Conservation (phyloP, 2,797 vertebrate species). For the Dendrocincla tyrannina region DNA sequence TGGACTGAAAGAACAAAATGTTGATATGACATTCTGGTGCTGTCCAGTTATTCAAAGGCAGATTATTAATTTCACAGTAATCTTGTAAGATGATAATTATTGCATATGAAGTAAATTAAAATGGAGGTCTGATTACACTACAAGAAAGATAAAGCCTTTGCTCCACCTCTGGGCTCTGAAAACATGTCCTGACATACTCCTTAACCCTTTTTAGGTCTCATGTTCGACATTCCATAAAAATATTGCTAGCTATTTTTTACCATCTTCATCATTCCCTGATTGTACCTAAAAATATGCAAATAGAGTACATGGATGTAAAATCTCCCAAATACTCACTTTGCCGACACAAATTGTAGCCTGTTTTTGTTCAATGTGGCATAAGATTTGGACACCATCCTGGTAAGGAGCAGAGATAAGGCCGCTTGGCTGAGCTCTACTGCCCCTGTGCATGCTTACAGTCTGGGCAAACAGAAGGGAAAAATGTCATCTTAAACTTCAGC, state of each 20-base stretch:
- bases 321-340: background rate
- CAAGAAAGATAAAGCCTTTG: background rate
- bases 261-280: background rate
- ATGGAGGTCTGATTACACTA: background rate
- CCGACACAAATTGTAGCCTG: background rate
- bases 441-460: background rate
- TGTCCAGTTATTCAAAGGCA: background rate
- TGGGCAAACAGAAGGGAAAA: background rate
- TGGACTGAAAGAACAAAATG: background rate
- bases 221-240: background rate
- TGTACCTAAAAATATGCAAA: background rate
- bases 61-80: background rate
- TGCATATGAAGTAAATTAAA: background rate
- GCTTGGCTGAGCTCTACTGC: background rate
- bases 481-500: slow-evolving; percentile 20
- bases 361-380: background rate
- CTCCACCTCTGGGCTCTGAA: background rate
- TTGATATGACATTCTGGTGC: background rate
- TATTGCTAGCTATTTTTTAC: background rate
- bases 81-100: background rate
- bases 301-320: background rate
- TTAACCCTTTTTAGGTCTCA: background rate
- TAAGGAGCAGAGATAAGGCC: background rate
- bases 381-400: background rate
- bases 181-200: background rate